Evolutionary conservation across 2,797 vertebrate species (phyloP), one percentile per base, ranked within the genome.

Genomic region (Acomys russatus): DNA sequence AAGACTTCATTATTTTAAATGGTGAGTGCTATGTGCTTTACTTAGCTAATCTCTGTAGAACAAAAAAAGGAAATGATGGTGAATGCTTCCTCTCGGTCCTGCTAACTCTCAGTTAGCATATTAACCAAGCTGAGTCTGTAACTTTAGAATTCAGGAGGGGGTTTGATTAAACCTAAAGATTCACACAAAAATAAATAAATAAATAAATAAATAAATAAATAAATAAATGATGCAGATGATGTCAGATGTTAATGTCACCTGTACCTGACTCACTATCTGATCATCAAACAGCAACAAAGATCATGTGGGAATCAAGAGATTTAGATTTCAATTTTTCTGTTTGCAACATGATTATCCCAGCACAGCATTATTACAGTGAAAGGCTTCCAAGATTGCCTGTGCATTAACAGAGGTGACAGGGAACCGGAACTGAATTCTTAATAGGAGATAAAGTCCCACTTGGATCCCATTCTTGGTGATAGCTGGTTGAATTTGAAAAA

Each of bases 271-370:
- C 79, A 66, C 51, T 63, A 49, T 63, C 51, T 35, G 35, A 95
- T 90, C 61, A 44, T 93, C 59, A 92, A 88, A 96, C 74, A 83
- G 80, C 70, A 84, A 28, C 51, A 86, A 88, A 94, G 93, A 96
- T 96, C 91, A 95, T 54, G 25, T 44, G n/a, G 84, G 73, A 96
- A 96, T 96, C 93, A 97, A 93, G 77, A 97, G 96, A 97, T 96
- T 96, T 92, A 93, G 64, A 95, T 90, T 96, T 97, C 88, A 96
- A 97, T 97, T 96, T 95, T 97, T 23, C 64, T 80, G 51, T 86
- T 91, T 66, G 91, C 70, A 90, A 96, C 70, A 88, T 35, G 84
- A 92, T 96, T 94, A 90, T 90, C 77, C 94, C 20, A 44, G 70
- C 25, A 71, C 15, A 88, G 51, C 9, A 44, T 85, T 70, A 95